Base-by-base conservation (phyloP, 2,113 vertebrate genomes). In the Clinocottus analis region DNA sequence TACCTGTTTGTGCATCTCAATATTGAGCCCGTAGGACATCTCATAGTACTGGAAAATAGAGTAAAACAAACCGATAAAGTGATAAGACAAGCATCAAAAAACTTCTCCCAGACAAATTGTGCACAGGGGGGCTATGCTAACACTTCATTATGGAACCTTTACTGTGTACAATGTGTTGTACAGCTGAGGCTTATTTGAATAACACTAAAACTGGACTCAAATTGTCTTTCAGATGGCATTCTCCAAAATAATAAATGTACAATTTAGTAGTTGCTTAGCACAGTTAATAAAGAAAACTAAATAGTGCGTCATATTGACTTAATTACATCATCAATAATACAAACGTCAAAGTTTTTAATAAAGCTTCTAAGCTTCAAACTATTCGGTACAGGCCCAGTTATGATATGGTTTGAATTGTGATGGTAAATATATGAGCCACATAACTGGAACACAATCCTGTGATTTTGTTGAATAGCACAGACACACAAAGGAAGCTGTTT, bases 1-100 rank as follows among this genome's bases (percentile, higher is more conserved):
- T 69, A 93, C 93, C 93, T 98, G 97, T 92, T 98, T 99, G 94
- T 98, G 97, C 97, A 99, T 99, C 93, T 98, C 97, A 51, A 99
- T 99, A 69, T 99, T 99, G 84, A 99, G 94, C 63, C 97, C 97
- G 0, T 99, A 99, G 72, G 97, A 99, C 97, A 99, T 94, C 87
- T 94, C 92, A 7, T 93, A 94, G 82, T 94, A 93, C 89, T 94
- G 71, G 5, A 80, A 29, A 58, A 43, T n/a, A 63, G n/a, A 59
- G 23, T 2, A 9, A 59, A 23, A 84, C 58, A 74, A 25, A 66
- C 12, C 6, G 9, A 71, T 79, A 49, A 13, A 3, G 23, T 37
- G 64, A 60, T 4, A 43, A 69, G 6, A 61, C 0, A 69, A 0
- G 9, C 19, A 60, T 23, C 51, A 31, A 51, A 74, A 10, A 27